phyloP scores from a whole-genome alignment of 1,140 invertebrate genomes.

The Rhyacophila brunnea region DNA sequence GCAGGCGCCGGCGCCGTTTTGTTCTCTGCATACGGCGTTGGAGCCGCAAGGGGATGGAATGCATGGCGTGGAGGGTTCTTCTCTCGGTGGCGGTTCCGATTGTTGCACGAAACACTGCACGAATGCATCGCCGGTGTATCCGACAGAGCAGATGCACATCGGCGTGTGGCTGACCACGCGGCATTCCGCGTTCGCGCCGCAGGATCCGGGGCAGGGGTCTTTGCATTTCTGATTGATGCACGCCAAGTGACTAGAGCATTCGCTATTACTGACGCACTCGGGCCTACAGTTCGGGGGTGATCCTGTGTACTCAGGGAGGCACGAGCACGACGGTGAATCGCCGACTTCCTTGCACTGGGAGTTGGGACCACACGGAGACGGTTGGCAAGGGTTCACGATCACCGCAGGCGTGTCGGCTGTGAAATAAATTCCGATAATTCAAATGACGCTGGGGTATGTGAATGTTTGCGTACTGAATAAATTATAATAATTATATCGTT shows the following conservation, averaged over 20 bases:
- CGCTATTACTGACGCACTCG: slow-evolving; percentile 64
- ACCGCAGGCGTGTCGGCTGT: slow-evolving; percentile 55
- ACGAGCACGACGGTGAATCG: slow-evolving; percentile 69
- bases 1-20: slow-evolving; percentile 66
- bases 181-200: slow-evolving; percentile 65
- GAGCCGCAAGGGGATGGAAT: slow-evolving; percentile 61
- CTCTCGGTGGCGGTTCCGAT: slow-evolving; percentile 37
- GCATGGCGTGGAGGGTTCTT: slow-evolving; percentile 55
- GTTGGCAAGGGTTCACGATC: slow-evolving; percentile 62
- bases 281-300: slow-evolving; percentile 64
- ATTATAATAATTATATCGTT: no score
- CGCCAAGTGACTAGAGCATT: slow-evolving; percentile 61
- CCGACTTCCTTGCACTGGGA: slow-evolving; percentile 66
- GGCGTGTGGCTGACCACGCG: slow-evolving; percentile 64
- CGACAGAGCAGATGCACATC: slow-evolving; percentile 59
- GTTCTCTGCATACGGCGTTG: slow-evolving; percentile 61
- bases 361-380: slow-evolving; percentile 71
- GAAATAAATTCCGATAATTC: no score
- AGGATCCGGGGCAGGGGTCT: slow-evolving; percentile 66
- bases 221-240: slow-evolving; percentile 69
- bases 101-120: slow-evolving; percentile 54
- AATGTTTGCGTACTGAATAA: no score
- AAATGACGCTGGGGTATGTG: no score
- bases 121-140: slow-evolving; percentile 69
- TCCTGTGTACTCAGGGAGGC: slow-evolving; percentile 62